These are phyloP conservation scores for Gobio gobio DNA, from an alignment of 2,113 vertebrate genomes.

Conservation along the genomic window DNA sequence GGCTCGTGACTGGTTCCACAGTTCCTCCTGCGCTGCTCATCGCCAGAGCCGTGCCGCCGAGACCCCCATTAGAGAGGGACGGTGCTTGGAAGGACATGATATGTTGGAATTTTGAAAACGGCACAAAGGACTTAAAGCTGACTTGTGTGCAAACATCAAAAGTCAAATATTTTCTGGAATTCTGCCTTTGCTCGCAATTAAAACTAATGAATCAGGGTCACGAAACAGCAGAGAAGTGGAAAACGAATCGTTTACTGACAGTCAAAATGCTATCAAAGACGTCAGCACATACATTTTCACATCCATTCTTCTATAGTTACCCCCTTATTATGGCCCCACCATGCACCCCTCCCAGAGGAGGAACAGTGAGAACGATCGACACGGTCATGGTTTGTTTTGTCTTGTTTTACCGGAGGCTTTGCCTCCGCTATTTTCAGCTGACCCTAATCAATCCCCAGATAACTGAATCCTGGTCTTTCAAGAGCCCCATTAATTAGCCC, in stretches of 20 bases:
- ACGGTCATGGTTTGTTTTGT: constrained; percentile 44
- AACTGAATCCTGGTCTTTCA: constrained; percentile 59
- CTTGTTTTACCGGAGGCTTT: constrained; percentile 28
- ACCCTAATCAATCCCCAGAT: constrained; percentile 60
- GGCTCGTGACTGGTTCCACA: constrained; percentile 18
- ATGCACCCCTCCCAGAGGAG: neutral
- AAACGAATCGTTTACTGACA: neutral
- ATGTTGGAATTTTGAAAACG: constrained; percentile 16
- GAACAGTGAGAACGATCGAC: neutral
- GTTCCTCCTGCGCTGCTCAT: constrained; percentile 29
- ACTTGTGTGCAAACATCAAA: neutral
- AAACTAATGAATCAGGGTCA: constrained; percentile 10
- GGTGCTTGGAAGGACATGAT: constrained; percentile 32
- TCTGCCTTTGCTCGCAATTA: constrained; percentile 4
- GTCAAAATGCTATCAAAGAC: neutral
- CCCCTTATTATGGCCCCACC: neutral
- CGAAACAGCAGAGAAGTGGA: neutral
- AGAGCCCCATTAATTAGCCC: constrained; percentile 67
- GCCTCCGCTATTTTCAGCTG: constrained; percentile 53
- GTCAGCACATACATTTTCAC: constrained; percentile 11
- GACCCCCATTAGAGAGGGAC: constrained; percentile 33
- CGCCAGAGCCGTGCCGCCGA: constrained; percentile 41
- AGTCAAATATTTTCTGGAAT: no score
- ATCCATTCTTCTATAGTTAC: neutral
- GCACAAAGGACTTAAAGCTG: constrained; percentile 19